These are phyloP conservation scores for Parnassius glacialis DNA, from an alignment of 2,888 invertebrate genomes.

Conservation along the genomic window DNA sequence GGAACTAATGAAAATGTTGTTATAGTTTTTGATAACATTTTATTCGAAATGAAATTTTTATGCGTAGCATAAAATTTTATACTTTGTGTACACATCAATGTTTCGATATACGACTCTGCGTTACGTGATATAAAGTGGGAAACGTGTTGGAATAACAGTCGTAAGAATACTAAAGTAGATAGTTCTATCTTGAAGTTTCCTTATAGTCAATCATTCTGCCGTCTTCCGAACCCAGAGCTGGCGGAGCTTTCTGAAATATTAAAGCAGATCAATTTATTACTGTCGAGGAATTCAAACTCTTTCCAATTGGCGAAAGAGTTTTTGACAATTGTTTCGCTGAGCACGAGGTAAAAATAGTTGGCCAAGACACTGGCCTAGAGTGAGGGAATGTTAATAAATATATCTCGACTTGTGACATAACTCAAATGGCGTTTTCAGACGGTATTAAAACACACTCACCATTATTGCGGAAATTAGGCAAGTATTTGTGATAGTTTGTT, in stretches of 20 bases:
- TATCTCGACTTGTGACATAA: conserved; percentile 44
- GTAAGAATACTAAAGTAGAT: conserved; percentile 6
- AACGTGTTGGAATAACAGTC: not conserved
- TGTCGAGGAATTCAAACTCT: conserved; percentile 56
- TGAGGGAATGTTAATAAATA: conserved; percentile 43
- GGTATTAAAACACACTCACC: conserved; percentile 12
- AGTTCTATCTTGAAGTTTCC: conserved; percentile 11
- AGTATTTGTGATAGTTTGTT: not conserved
- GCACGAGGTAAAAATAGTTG: conserved; percentile 55
- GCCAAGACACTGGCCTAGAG: conserved; percentile 52
- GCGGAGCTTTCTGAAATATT: conserved; percentile 42
- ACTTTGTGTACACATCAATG: conserved; percentile 2
- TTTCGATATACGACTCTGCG: conserved; percentile 4
- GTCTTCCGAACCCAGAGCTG: conserved; percentile 29
- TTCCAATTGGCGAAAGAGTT: conserved; percentile 65
- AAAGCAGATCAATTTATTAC: conserved; percentile 57
- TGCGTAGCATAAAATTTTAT: conserved; percentile 14
- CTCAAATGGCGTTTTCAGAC: conserved; percentile 37
- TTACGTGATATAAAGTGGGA: not conserved
- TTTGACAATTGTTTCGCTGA: conserved; percentile 56
- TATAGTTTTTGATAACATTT: conserved; percentile 5
- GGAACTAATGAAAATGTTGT: conserved; percentile 15
- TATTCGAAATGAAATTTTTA: conserved; percentile 14
- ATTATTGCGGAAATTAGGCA: conserved; percentile 6
- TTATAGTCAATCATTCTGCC: conserved; percentile 34